Conservation (phyloP, 2,888 invertebrate species). For the Cactoblastis cactorum region DNA sequence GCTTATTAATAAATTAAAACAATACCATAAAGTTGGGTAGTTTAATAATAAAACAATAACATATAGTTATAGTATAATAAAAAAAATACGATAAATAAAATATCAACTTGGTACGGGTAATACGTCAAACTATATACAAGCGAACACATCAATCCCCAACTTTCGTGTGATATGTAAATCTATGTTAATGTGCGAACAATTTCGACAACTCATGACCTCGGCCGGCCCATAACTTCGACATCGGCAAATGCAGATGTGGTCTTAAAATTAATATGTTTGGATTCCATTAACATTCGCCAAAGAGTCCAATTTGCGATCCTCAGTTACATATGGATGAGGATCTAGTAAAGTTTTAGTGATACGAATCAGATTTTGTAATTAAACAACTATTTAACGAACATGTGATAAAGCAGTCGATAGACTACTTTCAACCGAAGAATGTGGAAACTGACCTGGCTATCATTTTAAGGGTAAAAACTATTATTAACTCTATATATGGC, state of each 20-base stretch:
- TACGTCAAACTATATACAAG: neutral
- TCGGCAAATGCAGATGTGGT: constrained; percentile 60
- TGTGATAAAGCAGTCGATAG: too few relatives aligned
- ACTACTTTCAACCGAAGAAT: too few relatives aligned
- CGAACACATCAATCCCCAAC: neutral
- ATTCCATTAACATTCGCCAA: constrained; percentile 50
- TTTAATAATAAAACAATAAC: too few relatives aligned
- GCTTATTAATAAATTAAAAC: too few relatives aligned
- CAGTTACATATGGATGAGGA: constrained; percentile 12
- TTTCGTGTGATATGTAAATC: constrained; percentile 53
- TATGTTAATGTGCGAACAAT: constrained; percentile 58
- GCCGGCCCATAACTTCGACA: constrained; percentile 49
- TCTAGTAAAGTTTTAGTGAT: constrained; percentile 1
- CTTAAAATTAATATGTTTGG: constrained; percentile 72
- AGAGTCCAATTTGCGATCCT: constrained; percentile 23
- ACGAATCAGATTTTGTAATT: neutral
- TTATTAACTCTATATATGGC: too few relatives aligned
- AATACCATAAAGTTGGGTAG: too few relatives aligned
- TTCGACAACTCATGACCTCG: constrained; percentile 56
- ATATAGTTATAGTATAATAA: too few relatives aligned
- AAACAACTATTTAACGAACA: too few relatives aligned
- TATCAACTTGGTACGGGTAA: too few relatives aligned
- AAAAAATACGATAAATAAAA: too few relatives aligned
- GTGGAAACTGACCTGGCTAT: too few relatives aligned
- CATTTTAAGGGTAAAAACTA: too few relatives aligned